Evolutionary conservation across 2,888 invertebrate species (phyloP).

Genomic region (Dione vanillae): DNA sequence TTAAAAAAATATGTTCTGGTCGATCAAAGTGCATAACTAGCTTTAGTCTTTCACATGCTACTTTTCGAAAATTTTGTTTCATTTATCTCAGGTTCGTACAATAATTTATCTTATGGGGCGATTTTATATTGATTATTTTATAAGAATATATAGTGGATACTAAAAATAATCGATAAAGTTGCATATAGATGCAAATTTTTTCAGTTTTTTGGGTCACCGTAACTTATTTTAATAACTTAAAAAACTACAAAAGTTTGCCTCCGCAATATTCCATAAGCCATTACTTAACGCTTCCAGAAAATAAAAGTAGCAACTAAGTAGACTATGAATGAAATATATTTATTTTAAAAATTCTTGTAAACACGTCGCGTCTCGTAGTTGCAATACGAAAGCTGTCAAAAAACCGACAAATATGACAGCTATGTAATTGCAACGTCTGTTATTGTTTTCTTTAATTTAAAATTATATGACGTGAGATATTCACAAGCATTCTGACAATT

Average conservation of each 20-base stretch:
- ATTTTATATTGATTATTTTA: no score
- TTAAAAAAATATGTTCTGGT: no score
- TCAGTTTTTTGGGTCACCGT: no score
- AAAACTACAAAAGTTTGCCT: neutral
- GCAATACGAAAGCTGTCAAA: slow-evolving; percentile 25
- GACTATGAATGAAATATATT: slow-evolving; percentile 5
- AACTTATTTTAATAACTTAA: neutral
- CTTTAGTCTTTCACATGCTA: no score
- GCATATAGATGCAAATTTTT: no score
- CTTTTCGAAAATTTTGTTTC: no score
- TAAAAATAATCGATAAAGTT: no score
- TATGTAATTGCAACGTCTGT: neutral
- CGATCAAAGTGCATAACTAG: no score
- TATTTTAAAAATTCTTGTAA: slow-evolving; percentile 18
- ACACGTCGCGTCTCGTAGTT: slow-evolving; percentile 3
- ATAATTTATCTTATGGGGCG: no score
- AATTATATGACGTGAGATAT: slow-evolving; percentile 6
- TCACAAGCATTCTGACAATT: neutral
- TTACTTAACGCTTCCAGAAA: neutral
- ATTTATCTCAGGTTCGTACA: no score
- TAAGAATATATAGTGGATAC: no score
- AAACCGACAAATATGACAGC: slow-evolving; percentile 21
- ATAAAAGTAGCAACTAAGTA: neutral
- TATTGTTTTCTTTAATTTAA: slow-evolving; percentile 16
- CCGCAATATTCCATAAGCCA: neutral